Base-by-base conservation (phyloP, 2,797 vertebrate genomes). In the Accipiter superciliosus region DNA sequence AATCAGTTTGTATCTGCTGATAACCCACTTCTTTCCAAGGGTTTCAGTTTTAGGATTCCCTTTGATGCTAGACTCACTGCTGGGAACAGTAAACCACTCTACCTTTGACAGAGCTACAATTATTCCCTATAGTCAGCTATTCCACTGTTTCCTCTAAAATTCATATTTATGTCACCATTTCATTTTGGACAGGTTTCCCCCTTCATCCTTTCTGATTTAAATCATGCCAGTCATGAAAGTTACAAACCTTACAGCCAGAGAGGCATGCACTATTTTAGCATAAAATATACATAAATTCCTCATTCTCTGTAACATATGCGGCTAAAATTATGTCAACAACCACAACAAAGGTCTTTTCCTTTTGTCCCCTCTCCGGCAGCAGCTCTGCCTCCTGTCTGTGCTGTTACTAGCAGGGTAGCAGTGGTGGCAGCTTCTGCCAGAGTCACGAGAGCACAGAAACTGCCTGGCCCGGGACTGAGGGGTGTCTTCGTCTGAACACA, bases 1-100 rank as follows among this genome's bases (percentile, higher is more conserved):
- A 90, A 86, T 84, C 82, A 47, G 82, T 91, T 96, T 95, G 81
- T 85, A 80, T 92, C 88, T 94, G 83, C 84, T 94, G 78, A 86
- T 94, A 95, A 95, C 58, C 80, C 83, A 83, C 70, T 94, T 96
- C 89, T 83, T 91, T 81, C 89, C 49, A 65, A 86, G 58, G 31
- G 61, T 81, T 86, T 95, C 70, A 82, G 39, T 82, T 95, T 95
- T 82, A 90, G 72, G 77, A 88, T 93, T 95, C 89, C 58, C 62
- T 95, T 96, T 97, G 96, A 96, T 96, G 65, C 80, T 55, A 87
- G 77, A 16, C 71, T 85, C 53, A 63, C 93, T 83, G 89, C 91
- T 94, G 91, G 73, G 83, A 96, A 94, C 66, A 82, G 80, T 84
- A 95, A 95, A 96, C 91, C 76, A 39, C 35, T 71, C 59, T 40